phyloP scores from a whole-genome alignment of 2,888 invertebrate genomes.

The Caenorhabditis panamensis region DNA sequence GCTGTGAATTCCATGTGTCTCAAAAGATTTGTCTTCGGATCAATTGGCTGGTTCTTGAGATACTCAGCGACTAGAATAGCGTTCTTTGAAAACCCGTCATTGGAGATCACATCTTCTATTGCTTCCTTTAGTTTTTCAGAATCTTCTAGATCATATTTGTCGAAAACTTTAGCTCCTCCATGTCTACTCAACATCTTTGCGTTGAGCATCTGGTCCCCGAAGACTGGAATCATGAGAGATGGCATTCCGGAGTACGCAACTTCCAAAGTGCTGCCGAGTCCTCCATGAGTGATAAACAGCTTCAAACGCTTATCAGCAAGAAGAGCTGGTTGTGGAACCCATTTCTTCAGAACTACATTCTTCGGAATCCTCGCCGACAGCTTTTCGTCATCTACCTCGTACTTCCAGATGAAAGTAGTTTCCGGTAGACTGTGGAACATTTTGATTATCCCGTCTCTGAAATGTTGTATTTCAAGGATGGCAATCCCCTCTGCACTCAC shows the following conservation, averaged over 20 bases:
- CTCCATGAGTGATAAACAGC: conserved; percentile 38
- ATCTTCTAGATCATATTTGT: conserved; percentile 21
- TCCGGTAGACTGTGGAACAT: conserved; percentile 38
- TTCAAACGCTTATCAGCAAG: conserved; percentile 41
- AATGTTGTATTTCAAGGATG: neutral
- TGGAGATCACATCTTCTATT: neutral
- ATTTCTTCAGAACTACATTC: conserved; percentile 45
- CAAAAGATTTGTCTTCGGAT: conserved; percentile 33
- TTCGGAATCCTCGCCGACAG: conserved; percentile 30
- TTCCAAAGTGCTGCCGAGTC: conserved; percentile 48
- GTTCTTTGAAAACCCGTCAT: conserved; percentile 2
- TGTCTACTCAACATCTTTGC: conserved; percentile 44
- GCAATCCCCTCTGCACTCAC: neutral
- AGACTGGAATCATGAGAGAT: conserved; percentile 43
- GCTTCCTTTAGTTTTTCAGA: conserved; percentile 3
- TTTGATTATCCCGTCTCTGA: conserved; percentile 27
- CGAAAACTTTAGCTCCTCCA: conserved; percentile 38
- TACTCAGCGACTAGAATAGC: conserved; percentile 16
- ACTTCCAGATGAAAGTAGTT: conserved; percentile 56
- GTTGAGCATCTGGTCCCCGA: conserved; percentile 39
- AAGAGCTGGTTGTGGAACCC: conserved; percentile 45
- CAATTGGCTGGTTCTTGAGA: conserved; percentile 40
- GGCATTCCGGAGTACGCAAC: conserved; percentile 42
- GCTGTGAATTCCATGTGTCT: conserved; percentile 36
- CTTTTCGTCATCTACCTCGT: conserved; percentile 34